Base-by-base conservation (phyloP, 1,140 invertebrate species). In the Coenobita brevimanus region DNA sequence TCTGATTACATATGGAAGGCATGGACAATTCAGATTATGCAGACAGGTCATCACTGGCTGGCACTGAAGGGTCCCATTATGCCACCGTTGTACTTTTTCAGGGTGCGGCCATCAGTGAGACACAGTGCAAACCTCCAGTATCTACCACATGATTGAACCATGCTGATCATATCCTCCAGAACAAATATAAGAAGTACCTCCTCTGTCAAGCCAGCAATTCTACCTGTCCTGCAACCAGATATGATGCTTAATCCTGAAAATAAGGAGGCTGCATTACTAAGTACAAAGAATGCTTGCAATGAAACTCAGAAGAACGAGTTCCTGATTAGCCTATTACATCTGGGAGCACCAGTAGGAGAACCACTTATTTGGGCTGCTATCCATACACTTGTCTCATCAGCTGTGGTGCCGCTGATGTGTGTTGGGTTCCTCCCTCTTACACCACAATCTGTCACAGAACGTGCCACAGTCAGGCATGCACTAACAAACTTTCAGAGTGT, bases 21-120 rank as follows among this genome's bases (percentile, higher is more conserved):
- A 69, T 69, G 64, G 64, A 69, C 27, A 69, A 69, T 69, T 69
- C 64, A 69, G 64, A 69, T 27, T 69, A 69, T 13, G 64, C 64
- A 15, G 64, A 69, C 13, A 69, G 36, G 64, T 69, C 64, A 69
- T 69, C 64, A 69, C 64, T 69, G 13, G 10, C 64, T 69, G 13
- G 64, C 27, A 69, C 64, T 17, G 64, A 69, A 30, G 64, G 64
- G 10, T 69, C 64, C 13, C 64, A 69, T 8, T 69, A 69, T 69
- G 27, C 64, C 8, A 27, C 64, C 27, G 8, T 69, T 10, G 64
- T 69, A 69, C 13, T 69, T 13, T 69, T 69, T 27, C 13, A 69
- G 27, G 64, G 27, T 69, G 64, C 64, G 8, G 27, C 64, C 27
- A 10, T 15, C 13, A 69, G 27, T 13, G 27, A 69, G 13, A 8